These are phyloP conservation scores for Pseudochaenichthys georgianus DNA, from an alignment of 2,797 vertebrate genomes.

Conservation along the genomic window DNA sequence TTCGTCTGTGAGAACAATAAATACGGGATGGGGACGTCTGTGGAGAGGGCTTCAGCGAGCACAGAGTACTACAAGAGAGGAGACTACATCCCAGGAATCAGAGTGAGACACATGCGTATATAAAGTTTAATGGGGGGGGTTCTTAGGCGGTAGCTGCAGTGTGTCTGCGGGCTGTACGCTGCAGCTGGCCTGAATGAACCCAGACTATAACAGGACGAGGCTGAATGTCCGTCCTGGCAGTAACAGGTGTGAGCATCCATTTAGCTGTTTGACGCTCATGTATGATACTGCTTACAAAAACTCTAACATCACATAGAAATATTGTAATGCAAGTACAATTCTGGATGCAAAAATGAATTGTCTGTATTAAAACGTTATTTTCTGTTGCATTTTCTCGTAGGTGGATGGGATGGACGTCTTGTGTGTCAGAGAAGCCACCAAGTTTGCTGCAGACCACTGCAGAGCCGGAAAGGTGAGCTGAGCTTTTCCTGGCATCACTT, in stretches of 20 bases:
- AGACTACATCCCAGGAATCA: constrained; percentile 92
- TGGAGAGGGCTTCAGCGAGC: constrained; percentile 92
- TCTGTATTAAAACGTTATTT: no score
- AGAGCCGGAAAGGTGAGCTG: constrained; percentile 91
- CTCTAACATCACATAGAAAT: no score
- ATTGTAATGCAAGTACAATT: no score
- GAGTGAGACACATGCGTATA: constrained; percentile 76
- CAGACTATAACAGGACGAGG: constrained; percentile 73
- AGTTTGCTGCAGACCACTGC: constrained; percentile 92
- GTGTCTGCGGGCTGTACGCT: constrained; percentile 48
- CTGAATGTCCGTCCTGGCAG: constrained; percentile 67
- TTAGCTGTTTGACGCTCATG: constrained; percentile 80
- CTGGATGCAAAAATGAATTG: no score
- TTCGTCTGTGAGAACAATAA: constrained; percentile 97
- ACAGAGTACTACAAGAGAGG: constrained; percentile 96
- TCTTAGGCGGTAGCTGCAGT: constrained; percentile 68
- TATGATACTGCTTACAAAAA: constrained; percentile 82
- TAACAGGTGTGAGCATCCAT: constrained; percentile 85
- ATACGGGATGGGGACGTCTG: constrained; percentile 95
- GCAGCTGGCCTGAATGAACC: constrained; percentile 69
- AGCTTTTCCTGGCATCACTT: neutral
- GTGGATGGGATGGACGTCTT: constrained; percentile 97
- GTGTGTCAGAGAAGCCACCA: constrained; percentile 92
- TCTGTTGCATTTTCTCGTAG: constrained; percentile 64
- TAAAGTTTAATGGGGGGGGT: no score